A percentile compares a stretch with the other conserved stretches of the same genome.
These are phyloP conservation scores for Linnaemya vulpina DNA, from an alignment of 2,888 invertebrate genomes.

Conservation along the genomic window DNA sequence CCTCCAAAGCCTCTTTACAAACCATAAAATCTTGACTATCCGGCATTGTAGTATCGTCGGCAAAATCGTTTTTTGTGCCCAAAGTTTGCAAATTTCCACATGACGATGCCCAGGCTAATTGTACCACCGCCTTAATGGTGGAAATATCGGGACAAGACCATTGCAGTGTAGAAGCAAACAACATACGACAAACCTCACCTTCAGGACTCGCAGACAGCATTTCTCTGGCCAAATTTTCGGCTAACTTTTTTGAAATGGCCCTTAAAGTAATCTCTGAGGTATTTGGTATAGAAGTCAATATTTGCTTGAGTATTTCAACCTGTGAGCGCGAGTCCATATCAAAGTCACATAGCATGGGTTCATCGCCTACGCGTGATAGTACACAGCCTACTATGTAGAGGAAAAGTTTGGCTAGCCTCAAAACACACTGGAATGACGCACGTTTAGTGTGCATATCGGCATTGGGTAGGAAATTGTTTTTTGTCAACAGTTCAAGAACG, in stretches of 20 bases:
- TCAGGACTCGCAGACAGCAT: conserved; percentile 84
- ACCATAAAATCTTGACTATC: conserved; percentile 88
- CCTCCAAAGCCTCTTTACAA: conserved; percentile 96
- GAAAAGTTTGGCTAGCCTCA: conserved; percentile 94
- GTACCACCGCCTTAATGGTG: conserved; percentile 89
- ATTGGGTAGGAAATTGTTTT: conserved; percentile 91
- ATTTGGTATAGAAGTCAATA: conserved; percentile 90
- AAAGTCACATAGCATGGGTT: conserved; percentile 84
- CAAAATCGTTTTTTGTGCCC: conserved; percentile 85
- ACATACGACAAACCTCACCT: conserved; percentile 84
- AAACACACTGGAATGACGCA: conserved; percentile 93
- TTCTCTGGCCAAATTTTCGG: conserved; percentile 91
- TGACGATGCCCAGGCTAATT: conserved; percentile 91
- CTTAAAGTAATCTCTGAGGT: conserved; percentile 93
- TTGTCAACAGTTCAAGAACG: conserved; percentile 91
- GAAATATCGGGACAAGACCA: conserved; percentile 89
- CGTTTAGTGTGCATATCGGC: conserved; percentile 90
- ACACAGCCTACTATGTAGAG: conserved; percentile 94
- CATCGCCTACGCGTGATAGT: conserved; percentile 86
- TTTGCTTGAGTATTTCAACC: conserved; percentile 89
- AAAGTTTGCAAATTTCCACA: conserved; percentile 88
- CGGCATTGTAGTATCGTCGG: conserved; percentile 84
- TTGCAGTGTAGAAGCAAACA: conserved; percentile 85
- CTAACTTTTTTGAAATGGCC: conserved; percentile 92
- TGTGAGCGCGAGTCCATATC: conserved; percentile 83